Conservation (phyloP, 2,888 invertebrate genomes). For the Caenorhabditis sp. region DNA sequence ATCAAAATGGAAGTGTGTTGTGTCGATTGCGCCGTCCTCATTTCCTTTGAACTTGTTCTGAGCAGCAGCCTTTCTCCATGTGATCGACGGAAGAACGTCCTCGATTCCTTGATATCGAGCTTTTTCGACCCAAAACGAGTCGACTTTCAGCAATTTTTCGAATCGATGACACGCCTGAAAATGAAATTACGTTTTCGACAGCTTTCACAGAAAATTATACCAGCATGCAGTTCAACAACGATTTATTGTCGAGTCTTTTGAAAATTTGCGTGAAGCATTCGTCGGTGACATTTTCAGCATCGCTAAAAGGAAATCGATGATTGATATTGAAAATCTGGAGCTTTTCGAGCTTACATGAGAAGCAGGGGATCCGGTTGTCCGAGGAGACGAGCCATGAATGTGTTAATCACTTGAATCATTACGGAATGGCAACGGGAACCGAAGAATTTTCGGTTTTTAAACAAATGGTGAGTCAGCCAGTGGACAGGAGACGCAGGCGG, state of each 20-base stretch:
- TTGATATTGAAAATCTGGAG: too few species aligned
- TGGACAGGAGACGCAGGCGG: constrained; percentile 19
- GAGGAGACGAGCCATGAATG: too few species aligned
- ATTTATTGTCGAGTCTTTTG: constrained; percentile 22
- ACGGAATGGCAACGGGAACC: background rate
- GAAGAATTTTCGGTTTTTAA: constrained; percentile 10
- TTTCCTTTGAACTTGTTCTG: constrained; percentile 19
- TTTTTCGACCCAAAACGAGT: constrained; percentile 36
- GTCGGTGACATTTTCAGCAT: constrained; percentile 19
- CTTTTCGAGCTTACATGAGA: background rate
- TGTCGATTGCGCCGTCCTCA: constrained; percentile 3
- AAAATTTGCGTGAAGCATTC: constrained; percentile 32
- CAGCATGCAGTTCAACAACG: constrained; percentile 22
- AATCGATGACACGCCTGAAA: constrained; percentile 33
- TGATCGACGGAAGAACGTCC: constrained; percentile 20
- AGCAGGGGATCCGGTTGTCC: too few species aligned
- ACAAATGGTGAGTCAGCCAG: background rate
- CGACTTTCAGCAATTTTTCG: constrained; percentile 1
- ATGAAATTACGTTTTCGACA: background rate
- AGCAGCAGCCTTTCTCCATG: constrained; percentile 22
- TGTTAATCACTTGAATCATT: constrained; percentile 11
- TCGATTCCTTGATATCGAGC: background rate
- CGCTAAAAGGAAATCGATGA: constrained; percentile 11
- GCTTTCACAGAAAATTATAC: background rate
- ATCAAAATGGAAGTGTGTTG: constrained; percentile 14